phyloP scores from a whole-genome alignment of 2,888 invertebrate genomes.

The Ormyrus nitidulus region DNA sequence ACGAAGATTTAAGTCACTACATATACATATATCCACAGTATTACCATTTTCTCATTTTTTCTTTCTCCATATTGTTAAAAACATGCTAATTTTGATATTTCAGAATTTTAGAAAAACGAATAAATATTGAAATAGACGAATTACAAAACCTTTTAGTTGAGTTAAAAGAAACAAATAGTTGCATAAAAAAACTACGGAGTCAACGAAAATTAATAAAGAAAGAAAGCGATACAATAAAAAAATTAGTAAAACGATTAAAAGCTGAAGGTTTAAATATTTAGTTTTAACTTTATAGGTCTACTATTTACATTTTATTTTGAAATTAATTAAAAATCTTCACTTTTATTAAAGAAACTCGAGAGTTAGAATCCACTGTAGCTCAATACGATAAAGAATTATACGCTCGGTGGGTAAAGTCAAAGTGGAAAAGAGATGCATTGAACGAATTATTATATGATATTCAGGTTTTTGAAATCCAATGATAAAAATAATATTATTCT shows the following conservation, averaged over 20 bases:
- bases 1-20: slow-evolving; percentile 60
- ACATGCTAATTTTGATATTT: slow-evolving; percentile 20
- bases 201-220: slow-evolving; percentile 67
- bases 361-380: slow-evolving; percentile 63
- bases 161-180: slow-evolving; percentile 64
- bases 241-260: slow-evolving; percentile 64
- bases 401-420: slow-evolving; percentile 68
- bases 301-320: background rate
- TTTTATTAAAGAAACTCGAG: slow-evolving; percentile 52
- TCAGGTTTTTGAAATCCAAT: slow-evolving; percentile 22
- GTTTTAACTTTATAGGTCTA: slow-evolving; percentile 59
- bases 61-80: background rate
- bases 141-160: slow-evolving; percentile 68
- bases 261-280: slow-evolving; percentile 64
- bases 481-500: background rate
- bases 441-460: slow-evolving; percentile 63
- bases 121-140: slow-evolving; percentile 66
- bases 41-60: slow-evolving; percentile 8
- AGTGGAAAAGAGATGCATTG: slow-evolving; percentile 63
- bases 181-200: slow-evolving; percentile 65
- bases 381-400: slow-evolving; percentile 68
- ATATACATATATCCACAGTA: slow-evolving; percentile 65
- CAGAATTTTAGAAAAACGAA: slow-evolving; percentile 64
- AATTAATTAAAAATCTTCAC: background rate
- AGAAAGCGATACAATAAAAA: slow-evolving; percentile 64